These are phyloP conservation scores for Zootermopsis nevadensis DNA, from an alignment of 2,888 invertebrate genomes.

Conservation along the genomic window DNA sequence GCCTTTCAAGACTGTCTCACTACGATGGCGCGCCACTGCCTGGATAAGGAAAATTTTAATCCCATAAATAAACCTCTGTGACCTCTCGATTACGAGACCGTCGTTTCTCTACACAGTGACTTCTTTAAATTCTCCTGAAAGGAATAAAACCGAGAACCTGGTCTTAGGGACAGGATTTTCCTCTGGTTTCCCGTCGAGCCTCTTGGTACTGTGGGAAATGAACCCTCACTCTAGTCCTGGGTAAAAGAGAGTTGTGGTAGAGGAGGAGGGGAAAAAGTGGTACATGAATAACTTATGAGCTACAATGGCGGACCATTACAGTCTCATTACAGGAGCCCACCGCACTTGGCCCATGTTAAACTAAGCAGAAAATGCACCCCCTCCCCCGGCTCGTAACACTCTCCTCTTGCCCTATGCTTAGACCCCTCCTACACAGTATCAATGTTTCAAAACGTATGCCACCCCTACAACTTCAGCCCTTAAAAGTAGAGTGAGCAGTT, in stretches of 20 bases:
- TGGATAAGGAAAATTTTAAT: no score
- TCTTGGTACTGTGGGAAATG: conserved; percentile 8
- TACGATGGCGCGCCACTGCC: no score
- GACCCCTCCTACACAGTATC: conserved; percentile 11
- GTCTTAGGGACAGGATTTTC: background rate
- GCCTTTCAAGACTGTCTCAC: no score
- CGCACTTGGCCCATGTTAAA: conserved; percentile 35
- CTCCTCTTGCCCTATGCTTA: background rate
- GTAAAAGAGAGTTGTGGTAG: background rate
- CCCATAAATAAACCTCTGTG: no score
- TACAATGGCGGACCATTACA: conserved; percentile 49
- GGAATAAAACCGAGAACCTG: background rate
- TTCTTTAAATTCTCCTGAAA: background rate
- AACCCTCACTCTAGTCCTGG: background rate
- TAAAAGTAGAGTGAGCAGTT: background rate
- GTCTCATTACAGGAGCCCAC: conserved; percentile 48
- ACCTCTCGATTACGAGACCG: background rate
- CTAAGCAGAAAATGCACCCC: conserved; percentile 43
- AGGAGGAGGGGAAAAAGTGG: background rate
- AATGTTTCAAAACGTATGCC: conserved; percentile 34
- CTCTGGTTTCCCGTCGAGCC: background rate
- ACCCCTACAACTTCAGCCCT: background rate
- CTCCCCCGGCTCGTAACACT: background rate
- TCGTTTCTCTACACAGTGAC: background rate
- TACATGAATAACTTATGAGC: conserved; percentile 49